These are phyloP conservation scores for Miniopterus natalensis DNA, from an alignment of 2,113 vertebrate species.

Conservation along the genomic window DNA sequence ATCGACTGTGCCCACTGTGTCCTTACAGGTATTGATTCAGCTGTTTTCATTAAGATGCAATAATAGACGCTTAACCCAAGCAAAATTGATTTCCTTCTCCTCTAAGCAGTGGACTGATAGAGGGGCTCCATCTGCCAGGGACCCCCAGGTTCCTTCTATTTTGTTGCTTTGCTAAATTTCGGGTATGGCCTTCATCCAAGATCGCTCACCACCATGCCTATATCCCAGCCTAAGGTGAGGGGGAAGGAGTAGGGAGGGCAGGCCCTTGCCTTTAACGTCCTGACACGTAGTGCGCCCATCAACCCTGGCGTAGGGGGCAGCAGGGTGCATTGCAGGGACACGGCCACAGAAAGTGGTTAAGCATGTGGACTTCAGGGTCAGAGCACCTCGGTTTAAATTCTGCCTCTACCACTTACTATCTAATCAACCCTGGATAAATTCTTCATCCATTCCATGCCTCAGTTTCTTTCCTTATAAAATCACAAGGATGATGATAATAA, in stretches of 20 bases:
- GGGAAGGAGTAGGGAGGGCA: neutral
- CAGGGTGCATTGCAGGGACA: neutral
- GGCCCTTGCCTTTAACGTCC: neutral
- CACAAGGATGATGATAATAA: neutral
- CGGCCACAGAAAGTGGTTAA: neutral
- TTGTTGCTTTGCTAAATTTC: conserved; percentile 22
- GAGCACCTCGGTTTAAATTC: neutral
- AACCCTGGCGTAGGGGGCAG: neutral
- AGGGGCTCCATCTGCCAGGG: neutral
- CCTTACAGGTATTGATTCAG: neutral
- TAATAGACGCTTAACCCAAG: neutral
- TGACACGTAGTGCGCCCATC: neutral
- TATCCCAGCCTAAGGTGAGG: neutral
- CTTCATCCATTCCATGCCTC: neutral
- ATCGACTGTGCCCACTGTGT: neutral
- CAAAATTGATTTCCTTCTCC: neutral
- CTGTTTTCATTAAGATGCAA: neutral
- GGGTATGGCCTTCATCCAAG: neutral
- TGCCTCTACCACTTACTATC: neutral
- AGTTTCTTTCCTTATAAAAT: conserved; percentile 42
- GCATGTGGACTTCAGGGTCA: neutral
- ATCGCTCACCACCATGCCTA: neutral
- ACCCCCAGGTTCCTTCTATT: neutral
- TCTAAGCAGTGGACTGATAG: neutral
- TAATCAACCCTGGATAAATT: neutral